Evolutionary conservation across 2,888 invertebrate species (phyloP).

Genomic region (Rhaphigaster nebulosa): DNA sequence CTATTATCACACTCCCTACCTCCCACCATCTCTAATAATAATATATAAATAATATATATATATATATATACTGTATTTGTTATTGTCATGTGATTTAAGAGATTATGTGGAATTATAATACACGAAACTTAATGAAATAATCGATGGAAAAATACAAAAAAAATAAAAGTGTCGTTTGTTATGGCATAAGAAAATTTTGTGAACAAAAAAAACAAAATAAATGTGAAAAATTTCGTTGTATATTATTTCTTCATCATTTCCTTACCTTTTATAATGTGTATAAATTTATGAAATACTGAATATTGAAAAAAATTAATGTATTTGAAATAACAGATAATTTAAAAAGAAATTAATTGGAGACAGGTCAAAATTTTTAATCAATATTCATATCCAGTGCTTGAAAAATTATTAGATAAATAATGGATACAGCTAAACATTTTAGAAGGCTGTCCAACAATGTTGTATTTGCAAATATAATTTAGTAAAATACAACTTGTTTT

Average conservation of each 20-base stretch:
- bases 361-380: not conserved
- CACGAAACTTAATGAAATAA: constrained; percentile 50
- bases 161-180: constrained; percentile 53
- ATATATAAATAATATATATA: constrained; percentile 52
- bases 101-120: constrained; percentile 58
- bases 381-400: not conserved
- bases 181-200: constrained; percentile 59
- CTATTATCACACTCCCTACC: constrained; percentile 57
- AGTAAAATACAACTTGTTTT: too few species aligned
- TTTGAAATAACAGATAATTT: not conserved
- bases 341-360: not conserved
- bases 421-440: not conserved
- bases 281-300: not conserved
- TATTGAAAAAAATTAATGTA: not conserved
- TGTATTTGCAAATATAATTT: too few species aligned
- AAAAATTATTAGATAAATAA: not conserved
- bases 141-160: constrained; percentile 33
- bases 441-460: too few species aligned
- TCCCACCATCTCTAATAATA: constrained; percentile 55
- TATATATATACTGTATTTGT: constrained; percentile 58
- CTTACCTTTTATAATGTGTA: not conserved
- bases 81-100: constrained; percentile 59
- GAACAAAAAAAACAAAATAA: constrained; percentile 55
- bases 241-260: constrained; percentile 37
- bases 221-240: constrained; percentile 58